Percentiles rank a stretch among this genome's conserved stretches.
Evolutionary conservation across 2,797 vertebrate species (phyloP).

Genomic region (Percopsis omiscomaycus): DNA sequence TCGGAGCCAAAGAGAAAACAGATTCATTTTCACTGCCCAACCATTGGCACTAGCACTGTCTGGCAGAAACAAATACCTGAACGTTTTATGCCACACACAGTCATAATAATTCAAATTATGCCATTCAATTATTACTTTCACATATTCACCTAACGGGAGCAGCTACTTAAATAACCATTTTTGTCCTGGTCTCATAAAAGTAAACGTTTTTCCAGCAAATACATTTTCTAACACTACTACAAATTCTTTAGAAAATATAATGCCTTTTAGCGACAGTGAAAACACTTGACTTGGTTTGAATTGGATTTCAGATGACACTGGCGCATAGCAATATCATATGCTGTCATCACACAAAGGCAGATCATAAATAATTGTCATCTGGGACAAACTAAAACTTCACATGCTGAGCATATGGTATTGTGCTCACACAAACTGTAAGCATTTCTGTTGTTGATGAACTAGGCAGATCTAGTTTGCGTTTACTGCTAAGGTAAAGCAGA

Average conservation of each 20-base stretch:
- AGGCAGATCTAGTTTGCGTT: constrained; percentile 1
- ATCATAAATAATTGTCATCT: constrained; percentile 1
- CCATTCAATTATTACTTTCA: too few relatives aligned
- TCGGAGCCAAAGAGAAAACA: constrained; percentile 48
- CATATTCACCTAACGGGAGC: too few relatives aligned
- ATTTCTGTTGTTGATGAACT: constrained; percentile 6
- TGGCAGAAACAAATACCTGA: constrained; percentile 28
- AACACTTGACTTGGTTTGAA: not conserved
- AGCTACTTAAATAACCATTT: too few relatives aligned
- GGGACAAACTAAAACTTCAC: constrained; percentile 4
- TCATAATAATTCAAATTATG: not conserved
- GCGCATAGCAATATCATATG: not conserved
- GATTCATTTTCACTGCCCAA: constrained; percentile 44
- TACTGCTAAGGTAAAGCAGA: not conserved
- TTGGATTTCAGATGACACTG: not conserved
- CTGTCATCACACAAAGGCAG: constrained; percentile 3
- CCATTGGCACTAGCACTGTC: constrained; percentile 36
- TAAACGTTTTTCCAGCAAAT: not conserved
- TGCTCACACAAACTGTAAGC: constrained; percentile 13
- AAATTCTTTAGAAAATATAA: constrained; percentile 1
- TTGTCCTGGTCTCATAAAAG: too few relatives aligned
- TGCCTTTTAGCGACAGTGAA: not conserved
- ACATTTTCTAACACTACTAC: not conserved
- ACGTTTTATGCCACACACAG: constrained; percentile 14
- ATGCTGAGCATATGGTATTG: constrained; percentile 7